Percentiles rank a stretch among this genome's conserved stretches.
Conservation (phyloP, 2,113 vertebrate species). For the Naja naja region DNA sequence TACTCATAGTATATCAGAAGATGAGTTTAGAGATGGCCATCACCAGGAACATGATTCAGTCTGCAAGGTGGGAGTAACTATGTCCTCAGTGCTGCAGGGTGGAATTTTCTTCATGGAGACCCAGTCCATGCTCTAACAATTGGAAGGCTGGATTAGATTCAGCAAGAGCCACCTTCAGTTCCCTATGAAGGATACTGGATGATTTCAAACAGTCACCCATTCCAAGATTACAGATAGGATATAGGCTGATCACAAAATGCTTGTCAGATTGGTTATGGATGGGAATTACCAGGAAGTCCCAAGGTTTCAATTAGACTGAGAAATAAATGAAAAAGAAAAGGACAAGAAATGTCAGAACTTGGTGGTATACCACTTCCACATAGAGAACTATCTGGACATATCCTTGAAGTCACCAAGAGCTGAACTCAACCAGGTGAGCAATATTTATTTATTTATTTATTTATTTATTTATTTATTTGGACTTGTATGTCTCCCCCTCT, state of each 20-base stretch:
- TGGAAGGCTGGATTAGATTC: not conserved
- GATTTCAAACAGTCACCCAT: not conserved
- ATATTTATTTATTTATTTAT: no score
- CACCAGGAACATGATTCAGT: not conserved
- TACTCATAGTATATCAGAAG: not conserved
- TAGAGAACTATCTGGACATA: not conserved
- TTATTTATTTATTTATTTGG: no score
- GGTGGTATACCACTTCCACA: not conserved
- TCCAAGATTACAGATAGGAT: not conserved
- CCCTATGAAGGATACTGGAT: not conserved
- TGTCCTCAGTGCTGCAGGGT: not conserved
- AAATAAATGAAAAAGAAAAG: not conserved
- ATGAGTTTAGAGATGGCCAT: not conserved
- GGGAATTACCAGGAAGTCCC: not conserved
- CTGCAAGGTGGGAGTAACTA: not conserved
- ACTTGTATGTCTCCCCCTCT: no score
- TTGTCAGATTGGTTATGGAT: not conserved
- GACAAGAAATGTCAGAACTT: not conserved
- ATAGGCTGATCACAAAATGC: not conserved
- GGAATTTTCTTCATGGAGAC: not conserved
- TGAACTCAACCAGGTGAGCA: not conserved
- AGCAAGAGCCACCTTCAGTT: no score
- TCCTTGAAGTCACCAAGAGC: not conserved
- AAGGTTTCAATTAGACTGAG: not conserved
- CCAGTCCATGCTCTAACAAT: not conserved